phyloP scores from a whole-genome alignment of 2,888 invertebrate species.

The Drosophila robusta region DNA sequence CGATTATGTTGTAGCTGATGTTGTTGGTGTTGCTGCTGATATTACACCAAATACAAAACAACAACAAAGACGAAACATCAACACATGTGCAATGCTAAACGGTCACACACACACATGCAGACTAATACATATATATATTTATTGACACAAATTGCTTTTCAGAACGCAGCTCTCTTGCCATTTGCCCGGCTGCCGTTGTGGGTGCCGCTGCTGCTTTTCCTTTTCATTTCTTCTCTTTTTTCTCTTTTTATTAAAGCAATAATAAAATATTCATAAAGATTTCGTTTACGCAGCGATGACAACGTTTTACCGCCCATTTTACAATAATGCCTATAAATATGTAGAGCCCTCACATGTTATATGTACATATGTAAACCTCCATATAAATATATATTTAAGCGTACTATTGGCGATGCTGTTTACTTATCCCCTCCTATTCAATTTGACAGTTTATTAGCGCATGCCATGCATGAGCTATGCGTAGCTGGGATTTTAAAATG shows the following conservation, averaged over 20 bases:
- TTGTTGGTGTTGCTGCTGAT: constrained; percentile 33
- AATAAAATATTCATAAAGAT: constrained; percentile 83
- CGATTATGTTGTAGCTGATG: constrained; percentile 65
- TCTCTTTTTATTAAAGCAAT: constrained; percentile 67
- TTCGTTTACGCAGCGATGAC: constrained; percentile 63
- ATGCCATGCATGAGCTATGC: constrained; percentile 6
- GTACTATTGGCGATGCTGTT: constrained; percentile 7
- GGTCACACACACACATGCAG: constrained; percentile 28
- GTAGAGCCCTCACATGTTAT: constrained; percentile 5
- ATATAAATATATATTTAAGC: constrained; percentile 6
- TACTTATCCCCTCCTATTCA: not conserved
- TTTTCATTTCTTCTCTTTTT: constrained; percentile 9
- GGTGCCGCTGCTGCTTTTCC: constrained; percentile 4
- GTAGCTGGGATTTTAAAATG: constrained; percentile 44
- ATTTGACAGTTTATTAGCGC: constrained; percentile 19
- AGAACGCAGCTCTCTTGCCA: constrained; percentile 37
- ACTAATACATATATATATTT: constrained; percentile 59
- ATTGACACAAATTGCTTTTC: constrained; percentile 81
- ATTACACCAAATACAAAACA: constrained; percentile 45
- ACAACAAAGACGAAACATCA: constrained; percentile 42
- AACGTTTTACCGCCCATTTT: constrained; percentile 52
- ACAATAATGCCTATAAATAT: constrained; percentile 57
- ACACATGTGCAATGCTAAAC: constrained; percentile 52
- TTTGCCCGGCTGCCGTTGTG: constrained; percentile 22
- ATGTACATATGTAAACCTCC: not conserved